phyloP scores from a whole-genome alignment of 2,797 vertebrate species.

The Phoebastria nigripes region DNA sequence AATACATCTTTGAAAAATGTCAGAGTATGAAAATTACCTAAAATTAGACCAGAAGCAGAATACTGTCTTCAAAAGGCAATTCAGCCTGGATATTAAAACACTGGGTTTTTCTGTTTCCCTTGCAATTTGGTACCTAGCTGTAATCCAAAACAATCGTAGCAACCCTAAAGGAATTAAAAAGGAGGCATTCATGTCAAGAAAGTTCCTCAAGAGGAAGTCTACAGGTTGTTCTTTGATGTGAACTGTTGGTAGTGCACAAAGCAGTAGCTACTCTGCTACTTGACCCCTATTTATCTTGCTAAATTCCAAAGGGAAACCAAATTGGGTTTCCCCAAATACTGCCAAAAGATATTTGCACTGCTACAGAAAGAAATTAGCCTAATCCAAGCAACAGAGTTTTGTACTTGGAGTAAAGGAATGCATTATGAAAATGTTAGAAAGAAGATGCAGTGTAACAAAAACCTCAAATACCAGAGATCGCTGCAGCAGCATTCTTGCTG shows the following conservation, averaged over 20 bases:
- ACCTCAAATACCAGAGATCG: slow-evolving; percentile 43
- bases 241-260: neutral
- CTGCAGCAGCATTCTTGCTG: slow-evolving; percentile 35
- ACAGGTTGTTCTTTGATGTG: neutral
- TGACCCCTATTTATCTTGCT: neutral
- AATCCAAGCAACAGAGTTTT: slow-evolving; percentile 13
- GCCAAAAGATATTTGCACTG: neutral
- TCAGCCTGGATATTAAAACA: neutral
- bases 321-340: neutral
- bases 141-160: neutral
- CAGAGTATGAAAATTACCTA: neutral
- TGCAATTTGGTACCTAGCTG: neutral
- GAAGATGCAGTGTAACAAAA: slow-evolving; percentile 39
- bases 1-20: neutral
- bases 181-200: neutral
- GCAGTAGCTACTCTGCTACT: neutral
- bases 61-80: neutral
- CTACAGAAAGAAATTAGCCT: slow-evolving; percentile 1
- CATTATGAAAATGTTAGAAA: slow-evolving; percentile 22
- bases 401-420: slow-evolving; percentile 33
- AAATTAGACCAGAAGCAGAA: neutral
- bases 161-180: neutral
- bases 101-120: neutral
- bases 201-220: neutral
- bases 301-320: slow-evolving; percentile 19